Conservation (phyloP, 2,888 invertebrate species). For the Tipula unca region DNA sequence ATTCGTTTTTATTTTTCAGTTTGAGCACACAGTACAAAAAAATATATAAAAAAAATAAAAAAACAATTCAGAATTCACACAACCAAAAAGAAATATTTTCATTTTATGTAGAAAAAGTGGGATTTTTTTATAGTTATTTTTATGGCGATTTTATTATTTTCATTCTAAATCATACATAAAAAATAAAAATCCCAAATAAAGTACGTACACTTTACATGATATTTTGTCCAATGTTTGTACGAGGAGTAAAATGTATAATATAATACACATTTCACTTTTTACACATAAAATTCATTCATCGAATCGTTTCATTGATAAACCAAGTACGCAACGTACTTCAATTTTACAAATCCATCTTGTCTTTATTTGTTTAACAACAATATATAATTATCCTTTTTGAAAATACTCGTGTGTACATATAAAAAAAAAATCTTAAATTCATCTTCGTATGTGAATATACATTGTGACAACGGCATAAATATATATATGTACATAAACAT, state of each 20-base stretch:
- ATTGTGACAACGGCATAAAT: neutral
- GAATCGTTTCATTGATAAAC: slow-evolving; percentile 1
- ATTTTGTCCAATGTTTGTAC: neutral
- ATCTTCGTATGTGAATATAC: neutral
- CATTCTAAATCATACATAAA: slow-evolving; percentile 20
- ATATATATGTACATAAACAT: neutral
- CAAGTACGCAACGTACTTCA: neutral
- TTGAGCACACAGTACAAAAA: neutral
- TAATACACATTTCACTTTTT: neutral
- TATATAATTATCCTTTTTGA: neutral
- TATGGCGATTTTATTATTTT: slow-evolving; percentile 21
- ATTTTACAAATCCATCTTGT: neutral
- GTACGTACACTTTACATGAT: slow-evolving; percentile 16
- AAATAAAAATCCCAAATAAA: slow-evolving; percentile 15
- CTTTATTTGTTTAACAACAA: neutral
- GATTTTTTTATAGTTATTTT: slow-evolving; percentile 20
- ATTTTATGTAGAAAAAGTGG: neutral
- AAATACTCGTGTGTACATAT: no score
- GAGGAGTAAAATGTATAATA: no score
- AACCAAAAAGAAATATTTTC: neutral
- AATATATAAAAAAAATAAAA: neutral
- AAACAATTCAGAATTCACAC: neutral
- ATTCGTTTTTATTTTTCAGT: slow-evolving; percentile 15
- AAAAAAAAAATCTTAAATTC: neutral
- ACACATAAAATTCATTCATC: slow-evolving; percentile 16